Base-by-base conservation (phyloP, 1,140 invertebrate genomes). In the Aleiodes sp. region DNA sequence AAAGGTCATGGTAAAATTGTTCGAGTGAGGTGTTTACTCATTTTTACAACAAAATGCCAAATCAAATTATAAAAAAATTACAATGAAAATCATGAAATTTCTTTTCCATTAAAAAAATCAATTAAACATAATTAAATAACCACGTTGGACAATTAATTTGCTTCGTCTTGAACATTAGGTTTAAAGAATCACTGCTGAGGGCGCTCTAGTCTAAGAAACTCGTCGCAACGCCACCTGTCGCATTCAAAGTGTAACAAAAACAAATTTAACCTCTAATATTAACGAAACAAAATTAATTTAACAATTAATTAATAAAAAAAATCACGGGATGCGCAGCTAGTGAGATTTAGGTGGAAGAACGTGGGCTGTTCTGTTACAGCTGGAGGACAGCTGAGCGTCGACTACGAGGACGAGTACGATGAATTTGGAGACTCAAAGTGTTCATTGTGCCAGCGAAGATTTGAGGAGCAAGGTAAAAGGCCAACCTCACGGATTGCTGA, bases 401-500 rank as follows among this genome's bases (percentile, higher is more conserved):
- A 88, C 88, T 88, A 88, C 87, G 86, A 89, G 88, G 86, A 83
- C 78, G 85, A 86, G 77, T 89, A 88, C 82, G 89, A 91, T 84
- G 89, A 84, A 75, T 86, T 80, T 57, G 83, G 83, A 69, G 84
- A 82, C 75, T 83, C 80, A 74, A 91, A 88, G 87, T 90, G 88
- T 83, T 90, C 88, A 87, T 89, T 92, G 87, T 91, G 91, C 88
- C 90, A 91, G 87, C 90, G 90, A 87, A 90, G 90, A 80, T 92
- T 91, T 90, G 90, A 91, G 84, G 89, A 90, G 87, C 90, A 91
- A 91, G 90, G 90, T 91, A 91, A 87, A 84, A 71, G 52, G 12
- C 21, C 46, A 7, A 9, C 16, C 21, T 21, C 19, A 56, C 60
- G 29, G 26, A 65, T n/a, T n/a, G n/a, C n/a, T n/a, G n/a, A n/a